phyloP scores from a whole-genome alignment of 2,797 vertebrate genomes.

The Pipistrellus nathusii region DNA sequence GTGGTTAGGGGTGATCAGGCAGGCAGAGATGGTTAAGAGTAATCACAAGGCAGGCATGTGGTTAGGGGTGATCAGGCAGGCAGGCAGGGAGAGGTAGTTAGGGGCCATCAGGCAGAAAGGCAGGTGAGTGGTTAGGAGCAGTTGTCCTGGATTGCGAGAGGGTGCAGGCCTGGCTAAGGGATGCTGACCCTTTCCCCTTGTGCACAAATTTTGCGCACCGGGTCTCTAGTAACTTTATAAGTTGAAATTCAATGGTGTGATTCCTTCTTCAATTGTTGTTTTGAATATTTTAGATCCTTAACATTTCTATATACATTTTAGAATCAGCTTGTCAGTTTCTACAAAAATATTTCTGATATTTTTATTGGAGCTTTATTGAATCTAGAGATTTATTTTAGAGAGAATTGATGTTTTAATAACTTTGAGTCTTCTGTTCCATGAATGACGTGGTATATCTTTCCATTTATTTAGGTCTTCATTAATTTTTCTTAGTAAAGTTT shows the following conservation, averaged over 20 bases:
- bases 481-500: not conserved
- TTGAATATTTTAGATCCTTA: not conserved
- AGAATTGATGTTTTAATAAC: not conserved
- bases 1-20: no score
- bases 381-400: conserved; percentile 3
- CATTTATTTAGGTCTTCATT: not conserved
- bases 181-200: no score
- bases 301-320: not conserved
- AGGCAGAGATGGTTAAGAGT: no score
- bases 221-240: not conserved
- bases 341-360: not conserved
- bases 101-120: no score
- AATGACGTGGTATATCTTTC: not conserved
- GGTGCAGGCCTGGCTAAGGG: no score
- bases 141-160: no score
- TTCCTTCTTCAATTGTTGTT: not conserved
- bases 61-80: no score
- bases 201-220: no score
- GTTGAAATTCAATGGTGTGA: not conserved
- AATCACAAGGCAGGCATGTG: no score
- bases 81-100: no score
- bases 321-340: not conserved
- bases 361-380: not conserved
- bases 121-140: no score
- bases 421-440: not conserved